Conservation (phyloP, 2,113 vertebrate species). For the Ia io region DNA sequence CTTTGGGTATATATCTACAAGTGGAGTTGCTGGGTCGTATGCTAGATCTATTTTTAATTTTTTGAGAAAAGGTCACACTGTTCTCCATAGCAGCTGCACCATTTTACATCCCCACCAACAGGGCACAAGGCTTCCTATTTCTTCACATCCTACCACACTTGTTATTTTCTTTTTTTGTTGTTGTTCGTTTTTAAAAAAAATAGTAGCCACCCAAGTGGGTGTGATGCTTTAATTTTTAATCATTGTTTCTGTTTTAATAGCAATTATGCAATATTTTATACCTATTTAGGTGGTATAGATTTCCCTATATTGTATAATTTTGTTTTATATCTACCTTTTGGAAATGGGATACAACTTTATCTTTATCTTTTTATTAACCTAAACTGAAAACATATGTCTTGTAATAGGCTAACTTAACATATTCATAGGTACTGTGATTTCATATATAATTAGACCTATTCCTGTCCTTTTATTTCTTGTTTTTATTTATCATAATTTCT, state of each 20-base stretch:
- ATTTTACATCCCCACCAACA: background rate
- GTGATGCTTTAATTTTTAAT: background rate
- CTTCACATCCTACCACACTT: background rate
- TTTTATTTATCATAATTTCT: background rate
- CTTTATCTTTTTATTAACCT: background rate
- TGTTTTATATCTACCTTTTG: background rate
- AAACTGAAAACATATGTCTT: background rate
- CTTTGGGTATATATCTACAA: background rate
- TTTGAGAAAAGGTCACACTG: background rate
- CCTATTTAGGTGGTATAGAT: background rate
- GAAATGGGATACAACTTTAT: background rate
- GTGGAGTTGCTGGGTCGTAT: background rate
- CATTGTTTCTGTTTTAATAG: background rate
- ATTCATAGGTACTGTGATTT: background rate
- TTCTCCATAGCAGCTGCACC: background rate
- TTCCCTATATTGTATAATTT: background rate
- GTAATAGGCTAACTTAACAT: background rate
- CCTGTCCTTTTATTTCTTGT: background rate
- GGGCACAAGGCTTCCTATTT: background rate
- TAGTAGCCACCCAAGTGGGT: background rate
- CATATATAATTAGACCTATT: background rate
- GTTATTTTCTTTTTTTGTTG: background rate
- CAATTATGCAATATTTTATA: background rate
- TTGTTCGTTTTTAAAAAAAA: background rate
- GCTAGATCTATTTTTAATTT: background rate